phyloP scores from a whole-genome alignment of 2,113 vertebrate genomes.

The Mohoua ochrocephala region DNA sequence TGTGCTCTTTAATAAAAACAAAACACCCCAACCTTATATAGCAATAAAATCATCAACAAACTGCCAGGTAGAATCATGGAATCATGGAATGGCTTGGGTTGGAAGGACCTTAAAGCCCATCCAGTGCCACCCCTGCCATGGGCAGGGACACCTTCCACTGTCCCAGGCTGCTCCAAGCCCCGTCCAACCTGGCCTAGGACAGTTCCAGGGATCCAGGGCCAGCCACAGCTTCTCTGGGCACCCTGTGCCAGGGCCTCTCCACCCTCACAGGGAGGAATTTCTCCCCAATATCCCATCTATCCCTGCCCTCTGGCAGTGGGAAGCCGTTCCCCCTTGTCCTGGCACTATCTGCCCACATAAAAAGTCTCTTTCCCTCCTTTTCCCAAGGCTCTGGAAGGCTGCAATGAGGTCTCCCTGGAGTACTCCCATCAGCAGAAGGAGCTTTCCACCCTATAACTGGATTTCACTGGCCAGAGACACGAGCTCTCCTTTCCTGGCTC shows the following conservation, averaged over 20 bases:
- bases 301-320: neutral
- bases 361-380: neutral
- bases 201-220: neutral
- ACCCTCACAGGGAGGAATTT: rapidly evolving
- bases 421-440: neutral
- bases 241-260: neutral
- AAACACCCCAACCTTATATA: rapidly evolving
- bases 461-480: neutral
- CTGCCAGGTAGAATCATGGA: neutral
- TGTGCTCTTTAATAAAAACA: neutral
- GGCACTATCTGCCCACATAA: neutral
- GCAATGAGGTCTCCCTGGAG: neutral
- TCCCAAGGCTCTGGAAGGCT: neutral
- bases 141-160: neutral
- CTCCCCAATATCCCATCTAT: rapidly evolving
- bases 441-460: neutral
- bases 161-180: neutral
- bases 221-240: neutral
- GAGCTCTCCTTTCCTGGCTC: neutral
- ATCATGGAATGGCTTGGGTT: neutral
- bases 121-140: neutral
- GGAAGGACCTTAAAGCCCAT: rapidly evolving
- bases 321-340: neutral
- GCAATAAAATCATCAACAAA: neutral
- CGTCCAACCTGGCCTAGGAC: rapidly evolving